Evolutionary conservation across 2,797 vertebrate genomes (phyloP), one percentile per base, ranked within the genome.

Genomic region (Ambastaia sidthimunki): DNA sequence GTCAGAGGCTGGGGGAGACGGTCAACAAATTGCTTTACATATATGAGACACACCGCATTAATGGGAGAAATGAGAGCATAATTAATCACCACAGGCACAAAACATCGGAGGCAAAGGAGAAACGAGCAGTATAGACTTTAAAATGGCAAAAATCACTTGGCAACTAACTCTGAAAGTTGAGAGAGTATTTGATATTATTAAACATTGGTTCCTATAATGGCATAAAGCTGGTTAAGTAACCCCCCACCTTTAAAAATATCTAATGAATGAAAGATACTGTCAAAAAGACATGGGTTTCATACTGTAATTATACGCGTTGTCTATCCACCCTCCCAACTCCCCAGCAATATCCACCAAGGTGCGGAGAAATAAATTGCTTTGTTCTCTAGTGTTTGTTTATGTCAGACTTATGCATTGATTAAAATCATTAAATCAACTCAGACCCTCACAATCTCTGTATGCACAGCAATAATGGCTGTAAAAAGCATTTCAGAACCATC

Each of bases 61-160:
- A 2, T 67, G 2, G n/a, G 59, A 68, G 71, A 78, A 75, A 63
- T 80, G 74, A 80, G 52, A 74, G 59, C 48, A 72, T 50, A 82
- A 82, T 82, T 80, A 82, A 84, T 80, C 80, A 65, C 18, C 28
- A 62, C 0, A 7, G 21, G 28, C 3, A 3, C 11, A 19, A 21
- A 62, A 21, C 7, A 28, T 31, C 6, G n/a, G 19, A 1, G 57
- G 37, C 21, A 25, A 34, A 19, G 50, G 31, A 47, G 71, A 68
- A 63, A 59, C 7, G 4, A 28, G 2, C 28, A 28, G 47, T 37
- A 65, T 71, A 34, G 60, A 63, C 7, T 60, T 23, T 12, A 48
- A 57, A 41, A 25, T 15, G 68, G 37, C 37, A 41, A 41, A 5
- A 41, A 41, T 41, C 37, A 41, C 1, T 41, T 25, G 16, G 10